Evolutionary conservation across 2,113 vertebrate species (phyloP), one percentile per base, ranked within the genome.

Genomic region (Petrocephalus microphthalmus): DNA sequence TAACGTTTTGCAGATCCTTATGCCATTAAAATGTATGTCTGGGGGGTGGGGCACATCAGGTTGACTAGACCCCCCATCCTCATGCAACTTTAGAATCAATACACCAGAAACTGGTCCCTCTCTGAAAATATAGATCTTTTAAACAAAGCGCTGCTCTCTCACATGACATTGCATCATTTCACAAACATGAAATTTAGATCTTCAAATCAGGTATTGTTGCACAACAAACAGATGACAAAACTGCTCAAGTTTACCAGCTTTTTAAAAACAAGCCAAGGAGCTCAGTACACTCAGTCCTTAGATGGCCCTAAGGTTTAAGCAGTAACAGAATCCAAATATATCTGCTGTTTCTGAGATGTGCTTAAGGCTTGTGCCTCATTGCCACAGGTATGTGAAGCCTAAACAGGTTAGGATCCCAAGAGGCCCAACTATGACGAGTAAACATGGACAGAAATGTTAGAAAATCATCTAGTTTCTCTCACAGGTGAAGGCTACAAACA

Each of bases 321-420:
- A 92, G 92, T 95, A 93, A 94, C 60, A 89, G 25, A 89, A 85
- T 89, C 90, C 91, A 94, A 94, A 95, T 93, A 95, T 78, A 90
- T 78, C 47, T 85, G 83, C 49, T 45, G 53, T 57, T 51, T 84
- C 47, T 51, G 82, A 8, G 29, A 74, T 37, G 15, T 74, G n/a
- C 33, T 74, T 17, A 74, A 37, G 67, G 25, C 67, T 37, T 37
- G 11, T 37, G 67, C 29, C 67, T 74, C 67, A 37, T 25, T 64
- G 60, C 60, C n/a, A 2, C n/a, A 25, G 60, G 60, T 29, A 25
- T 8, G 11, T 64, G n/a, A 64, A 64, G 67, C 67, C 33, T 37
- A 37, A 74, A 37, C 11, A 33, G 67, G 67, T 74, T 37, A 37
- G 29, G 67, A 37, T 37, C 67, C 67, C 67, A 74, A 37, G 67